A percentile compares a stretch with the other conserved stretches of the same genome.
Evolutionary conservation across 1,140 invertebrate species (phyloP).

Genomic region (Leptopilina clavipes): DNA sequence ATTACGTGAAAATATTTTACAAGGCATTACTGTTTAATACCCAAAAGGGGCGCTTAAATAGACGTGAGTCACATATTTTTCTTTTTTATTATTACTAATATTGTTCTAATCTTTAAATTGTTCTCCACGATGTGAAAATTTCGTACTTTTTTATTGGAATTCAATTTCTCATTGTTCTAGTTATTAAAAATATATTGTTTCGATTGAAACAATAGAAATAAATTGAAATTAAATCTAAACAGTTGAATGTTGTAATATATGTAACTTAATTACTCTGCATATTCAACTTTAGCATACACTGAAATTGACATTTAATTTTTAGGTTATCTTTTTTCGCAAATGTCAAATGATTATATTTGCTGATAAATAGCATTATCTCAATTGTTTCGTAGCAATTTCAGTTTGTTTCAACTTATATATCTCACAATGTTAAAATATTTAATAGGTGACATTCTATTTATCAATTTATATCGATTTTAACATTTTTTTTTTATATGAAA

Average conservation of each 20-base stretch:
- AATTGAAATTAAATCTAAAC: not conserved
- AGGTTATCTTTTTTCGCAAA: constrained; percentile 16
- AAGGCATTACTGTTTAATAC: not conserved
- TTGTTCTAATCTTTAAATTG: not conserved
- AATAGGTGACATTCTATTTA: too few species aligned
- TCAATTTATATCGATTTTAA: too few species aligned
- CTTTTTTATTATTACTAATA: not conserved
- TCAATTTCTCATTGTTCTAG: not conserved
- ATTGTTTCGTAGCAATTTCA: too few species aligned
- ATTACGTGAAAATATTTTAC: constrained; percentile 4
- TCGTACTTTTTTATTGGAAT: not conserved
- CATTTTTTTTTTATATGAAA: too few species aligned
- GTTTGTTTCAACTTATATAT: too few species aligned
- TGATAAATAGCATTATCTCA: too few species aligned
- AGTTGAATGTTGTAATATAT: not conserved
- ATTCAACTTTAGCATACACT: not conserved
- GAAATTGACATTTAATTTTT: not conserved
- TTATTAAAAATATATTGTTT: not conserved
- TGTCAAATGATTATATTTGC: constrained; percentile 4
- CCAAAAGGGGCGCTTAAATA: not conserved
- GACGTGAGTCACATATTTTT: not conserved
- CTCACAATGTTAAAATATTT: too few species aligned
- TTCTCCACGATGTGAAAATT: not conserved
- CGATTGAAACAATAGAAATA: not conserved
- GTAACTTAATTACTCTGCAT: not conserved